phyloP scores from a whole-genome alignment of 2,797 vertebrate species.

The Lerista edwardsae region DNA sequence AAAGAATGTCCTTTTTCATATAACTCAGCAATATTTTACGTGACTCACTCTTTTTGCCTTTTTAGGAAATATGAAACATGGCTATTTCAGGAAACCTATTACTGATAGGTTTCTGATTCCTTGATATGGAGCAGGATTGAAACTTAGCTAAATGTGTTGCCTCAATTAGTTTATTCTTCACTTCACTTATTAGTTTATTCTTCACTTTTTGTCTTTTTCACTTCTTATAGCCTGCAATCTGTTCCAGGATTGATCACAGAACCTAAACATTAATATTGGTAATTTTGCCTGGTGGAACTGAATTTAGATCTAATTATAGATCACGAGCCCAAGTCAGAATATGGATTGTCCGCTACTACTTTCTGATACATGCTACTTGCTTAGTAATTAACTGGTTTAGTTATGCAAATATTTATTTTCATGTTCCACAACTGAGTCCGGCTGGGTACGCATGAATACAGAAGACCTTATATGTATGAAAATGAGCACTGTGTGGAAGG shows the following conservation, averaged over 20 bases:
- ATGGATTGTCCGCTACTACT: not conserved
- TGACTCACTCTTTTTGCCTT: not conserved
- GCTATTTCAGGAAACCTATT: not conserved
- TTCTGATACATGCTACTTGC: not conserved
- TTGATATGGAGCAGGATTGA: slow-evolving; percentile 1
- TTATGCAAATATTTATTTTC: accelerated
- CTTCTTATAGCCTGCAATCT: slow-evolving; percentile 3
- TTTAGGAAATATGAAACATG: not conserved
- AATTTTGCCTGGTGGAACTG: slow-evolving; percentile 52
- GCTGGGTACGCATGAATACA: not conserved
- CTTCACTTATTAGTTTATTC: no score
- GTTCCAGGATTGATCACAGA: slow-evolving; percentile 39
- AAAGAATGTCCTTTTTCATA: not conserved
- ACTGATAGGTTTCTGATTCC: not conserved
- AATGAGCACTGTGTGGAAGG: not conserved
- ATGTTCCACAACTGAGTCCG: not conserved
- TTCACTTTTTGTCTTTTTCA: slow-evolving; percentile 2
- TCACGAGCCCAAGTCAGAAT: slow-evolving; percentile 35
- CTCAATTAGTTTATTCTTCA: slow-evolving; percentile 18
- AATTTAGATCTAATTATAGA: slow-evolving; percentile 72
- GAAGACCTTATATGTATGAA: not conserved
- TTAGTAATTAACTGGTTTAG: slow-evolving; percentile 9
- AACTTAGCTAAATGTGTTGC: not conserved
- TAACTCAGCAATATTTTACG: not conserved
- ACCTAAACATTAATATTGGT: slow-evolving; percentile 33